Evolutionary conservation across 2,888 invertebrate genomes (phyloP).

Genomic region (Drosophila phalerata): DNA sequence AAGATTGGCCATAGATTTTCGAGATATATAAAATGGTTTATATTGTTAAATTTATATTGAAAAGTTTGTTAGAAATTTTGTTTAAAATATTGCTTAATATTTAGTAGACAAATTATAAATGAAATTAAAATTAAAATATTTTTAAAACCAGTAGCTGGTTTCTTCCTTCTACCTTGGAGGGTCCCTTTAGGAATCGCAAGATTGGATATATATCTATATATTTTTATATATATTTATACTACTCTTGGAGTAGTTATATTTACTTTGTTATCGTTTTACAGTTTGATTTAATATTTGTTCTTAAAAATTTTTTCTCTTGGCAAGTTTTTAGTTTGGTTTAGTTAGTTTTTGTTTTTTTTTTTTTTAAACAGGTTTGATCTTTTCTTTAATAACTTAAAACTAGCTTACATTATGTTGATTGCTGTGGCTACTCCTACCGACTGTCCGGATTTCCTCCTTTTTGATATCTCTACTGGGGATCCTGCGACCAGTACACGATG

Average conservation of each 20-base stretch:
- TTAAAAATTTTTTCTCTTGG: too few relatives aligned
- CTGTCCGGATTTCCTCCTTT: not conserved
- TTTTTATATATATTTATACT: not conserved
- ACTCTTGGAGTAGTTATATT: not conserved
- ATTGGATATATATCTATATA: too few relatives aligned
- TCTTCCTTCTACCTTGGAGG: constrained; percentile 6
- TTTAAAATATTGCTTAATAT: not conserved
- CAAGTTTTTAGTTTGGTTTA: not conserved
- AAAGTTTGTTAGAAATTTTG: not conserved
- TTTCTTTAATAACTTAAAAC: too few relatives aligned
- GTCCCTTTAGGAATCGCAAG: not conserved
- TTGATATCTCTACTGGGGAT: not conserved
- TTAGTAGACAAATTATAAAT: not conserved
- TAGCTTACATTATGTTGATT: not conserved
- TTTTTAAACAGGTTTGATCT: too few relatives aligned
- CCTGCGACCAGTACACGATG: too few relatives aligned
- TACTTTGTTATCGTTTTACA: not conserved
- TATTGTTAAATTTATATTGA: not conserved
- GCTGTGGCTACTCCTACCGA: not conserved
- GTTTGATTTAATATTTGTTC: not conserved
- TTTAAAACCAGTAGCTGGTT: constrained; percentile 9
- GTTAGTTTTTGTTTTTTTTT: not conserved
- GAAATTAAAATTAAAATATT: not conserved
- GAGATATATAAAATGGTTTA: too few relatives aligned
- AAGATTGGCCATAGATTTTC: not conserved